These are phyloP conservation scores for Pogonocherus hispidulus DNA, from an alignment of 2,888 invertebrate species.

Conservation along the genomic window DNA sequence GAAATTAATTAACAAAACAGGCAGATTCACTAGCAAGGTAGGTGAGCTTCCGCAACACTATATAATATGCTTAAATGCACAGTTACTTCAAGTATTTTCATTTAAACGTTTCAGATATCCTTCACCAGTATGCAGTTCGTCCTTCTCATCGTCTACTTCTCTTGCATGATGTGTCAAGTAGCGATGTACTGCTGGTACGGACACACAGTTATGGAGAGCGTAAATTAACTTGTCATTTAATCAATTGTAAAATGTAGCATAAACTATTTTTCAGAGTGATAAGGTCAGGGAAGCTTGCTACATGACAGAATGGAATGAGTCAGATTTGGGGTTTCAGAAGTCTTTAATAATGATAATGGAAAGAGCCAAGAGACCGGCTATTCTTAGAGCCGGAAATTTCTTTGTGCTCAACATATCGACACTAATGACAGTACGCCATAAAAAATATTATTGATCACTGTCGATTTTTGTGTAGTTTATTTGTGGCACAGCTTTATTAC, in stretches of 20 bases:
- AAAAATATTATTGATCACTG: too few species aligned
- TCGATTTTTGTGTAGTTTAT: too few species aligned
- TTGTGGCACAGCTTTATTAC: too few species aligned
- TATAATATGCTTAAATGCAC: too few species aligned
- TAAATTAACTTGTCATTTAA: slow-evolving; percentile 22
- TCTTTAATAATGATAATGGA: slow-evolving; percentile 52
- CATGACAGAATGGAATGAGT: slow-evolving; percentile 48
- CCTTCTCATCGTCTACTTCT: slow-evolving; percentile 45
- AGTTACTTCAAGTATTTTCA: background rate
- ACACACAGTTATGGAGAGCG: slow-evolving; percentile 50
- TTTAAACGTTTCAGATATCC: slow-evolving; percentile 44
- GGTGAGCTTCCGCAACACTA: too few species aligned
- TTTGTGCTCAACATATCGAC: slow-evolving; percentile 51
- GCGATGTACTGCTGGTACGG: slow-evolving; percentile 54
- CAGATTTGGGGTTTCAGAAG: slow-evolving; percentile 43
- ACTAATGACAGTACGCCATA: slow-evolving; percentile 51
- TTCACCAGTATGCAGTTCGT: slow-evolving; percentile 45
- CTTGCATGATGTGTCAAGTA: slow-evolving; percentile 52
- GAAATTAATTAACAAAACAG: too few species aligned
- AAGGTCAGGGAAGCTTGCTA: slow-evolving; percentile 49
- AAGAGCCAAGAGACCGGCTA: slow-evolving; percentile 48
- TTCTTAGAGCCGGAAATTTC: slow-evolving; percentile 46
- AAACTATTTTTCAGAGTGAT: slow-evolving; percentile 45
- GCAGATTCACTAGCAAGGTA: too few species aligned
- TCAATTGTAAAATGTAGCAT: background rate